Conservation (phyloP, 2,113 vertebrate genomes). For the Gila orcuttii region DNA sequence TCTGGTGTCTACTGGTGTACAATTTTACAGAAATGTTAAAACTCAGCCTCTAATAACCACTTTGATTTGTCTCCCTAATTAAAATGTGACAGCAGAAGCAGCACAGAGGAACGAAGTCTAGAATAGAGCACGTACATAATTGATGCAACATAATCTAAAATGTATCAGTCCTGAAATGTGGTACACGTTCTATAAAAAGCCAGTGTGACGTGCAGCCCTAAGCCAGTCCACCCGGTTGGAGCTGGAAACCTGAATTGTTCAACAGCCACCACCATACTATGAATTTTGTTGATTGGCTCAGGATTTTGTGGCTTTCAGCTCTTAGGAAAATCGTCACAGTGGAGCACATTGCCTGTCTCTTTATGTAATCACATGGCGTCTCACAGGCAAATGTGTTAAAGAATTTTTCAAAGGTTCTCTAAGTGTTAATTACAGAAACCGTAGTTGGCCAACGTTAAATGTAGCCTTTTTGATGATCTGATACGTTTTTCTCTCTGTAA, state of each 20-base stretch:
- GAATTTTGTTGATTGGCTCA: constrained; percentile 32
- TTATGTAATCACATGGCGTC: constrained; percentile 15
- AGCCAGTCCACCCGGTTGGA: constrained; percentile 27
- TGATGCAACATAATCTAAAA: constrained; percentile 49
- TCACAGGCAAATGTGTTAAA: constrained; percentile 4
- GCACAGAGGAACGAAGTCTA: constrained; percentile 18
- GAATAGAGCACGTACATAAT: constrained; percentile 52
- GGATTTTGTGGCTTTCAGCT: constrained; percentile 39
- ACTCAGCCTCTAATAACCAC: neutral
- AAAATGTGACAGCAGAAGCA: neutral
- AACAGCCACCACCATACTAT: constrained; percentile 34
- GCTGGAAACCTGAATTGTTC: constrained; percentile 29
- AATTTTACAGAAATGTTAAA: neutral
- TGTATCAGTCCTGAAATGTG: constrained; percentile 37
- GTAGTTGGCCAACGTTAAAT: neutral
- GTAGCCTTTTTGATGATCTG: neutral
- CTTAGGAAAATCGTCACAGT: constrained; percentile 19
- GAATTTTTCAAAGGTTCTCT: neutral
- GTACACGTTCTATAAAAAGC: constrained; percentile 33
- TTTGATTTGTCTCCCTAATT: constrained; percentile 23
- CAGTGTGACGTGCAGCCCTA: constrained; percentile 9
- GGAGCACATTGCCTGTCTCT: constrained; percentile 10
- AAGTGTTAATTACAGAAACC: neutral
- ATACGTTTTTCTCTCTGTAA: neutral
- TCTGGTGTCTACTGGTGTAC: neutral